Evolutionary conservation across 2,113 vertebrate genomes (phyloP).

Genomic region (Atrichornis clamosus): DNA sequence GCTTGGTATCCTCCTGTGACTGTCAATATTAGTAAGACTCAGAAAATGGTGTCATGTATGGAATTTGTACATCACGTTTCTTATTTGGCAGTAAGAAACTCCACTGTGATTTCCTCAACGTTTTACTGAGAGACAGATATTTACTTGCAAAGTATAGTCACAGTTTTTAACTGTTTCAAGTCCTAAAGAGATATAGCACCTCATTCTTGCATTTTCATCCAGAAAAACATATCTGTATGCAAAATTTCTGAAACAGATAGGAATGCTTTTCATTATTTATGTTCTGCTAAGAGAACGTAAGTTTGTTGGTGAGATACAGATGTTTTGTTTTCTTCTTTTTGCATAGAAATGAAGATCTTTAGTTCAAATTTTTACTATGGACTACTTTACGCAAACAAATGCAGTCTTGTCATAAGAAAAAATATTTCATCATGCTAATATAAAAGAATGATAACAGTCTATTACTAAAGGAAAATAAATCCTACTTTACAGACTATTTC

Average conservation of each 20-base stretch:
- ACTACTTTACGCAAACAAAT: neutral
- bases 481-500: neutral
- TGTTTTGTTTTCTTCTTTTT: neutral
- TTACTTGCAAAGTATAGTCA: neutral
- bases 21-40: neutral
- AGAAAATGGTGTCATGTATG: neutral
- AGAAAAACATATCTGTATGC: neutral
- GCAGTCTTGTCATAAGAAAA: neutral
- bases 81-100: neutral
- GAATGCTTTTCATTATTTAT: neutral
- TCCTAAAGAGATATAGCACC: neutral
- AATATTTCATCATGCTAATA: neutral
- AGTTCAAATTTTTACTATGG: neutral
- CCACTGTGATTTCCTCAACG: neutral
- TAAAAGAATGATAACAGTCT: neutral
- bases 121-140: neutral
- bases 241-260: neutral
- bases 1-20: neutral
- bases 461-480: neutral
- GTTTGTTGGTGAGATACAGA: neutral
- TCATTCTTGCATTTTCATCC: neutral
- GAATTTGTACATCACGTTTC: neutral
- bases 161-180: neutral
- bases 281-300: neutral
- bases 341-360: neutral